Evolutionary conservation across 2,113 vertebrate genomes (phyloP).

Genomic region (Eublepharis macularius): DNA sequence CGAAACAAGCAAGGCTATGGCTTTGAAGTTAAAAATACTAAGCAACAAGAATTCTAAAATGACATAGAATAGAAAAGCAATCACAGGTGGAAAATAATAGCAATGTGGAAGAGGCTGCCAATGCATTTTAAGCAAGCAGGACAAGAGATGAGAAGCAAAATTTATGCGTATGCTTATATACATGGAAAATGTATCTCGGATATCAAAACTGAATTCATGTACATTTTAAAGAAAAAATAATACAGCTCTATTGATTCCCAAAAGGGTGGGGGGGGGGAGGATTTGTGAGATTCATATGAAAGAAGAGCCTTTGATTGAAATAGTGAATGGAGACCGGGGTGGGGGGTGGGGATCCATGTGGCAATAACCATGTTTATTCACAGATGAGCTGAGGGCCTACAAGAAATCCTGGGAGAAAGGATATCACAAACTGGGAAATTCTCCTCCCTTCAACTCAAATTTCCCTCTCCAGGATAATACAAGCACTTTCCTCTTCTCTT

Average conservation of each 20-base stretch:
- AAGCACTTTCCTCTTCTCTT: no score
- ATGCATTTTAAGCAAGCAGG: slow-evolving; percentile 51
- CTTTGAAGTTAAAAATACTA: slow-evolving; percentile 55
- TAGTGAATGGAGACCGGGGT: slow-evolving; percentile 14
- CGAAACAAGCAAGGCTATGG: slow-evolving; percentile 21
- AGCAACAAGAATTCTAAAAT: slow-evolving; percentile 48
- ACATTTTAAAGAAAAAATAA: neutral
- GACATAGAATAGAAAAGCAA: slow-evolving; percentile 30
- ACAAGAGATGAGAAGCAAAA: slow-evolving; percentile 55
- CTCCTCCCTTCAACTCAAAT: no score
- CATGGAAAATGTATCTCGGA: slow-evolving; percentile 32
- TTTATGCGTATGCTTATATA: slow-evolving; percentile 36
- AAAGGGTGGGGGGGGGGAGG: neutral
- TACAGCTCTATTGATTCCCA: neutral
- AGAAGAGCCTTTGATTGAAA: neutral
- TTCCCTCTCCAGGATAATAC: no score
- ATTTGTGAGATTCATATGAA: slow-evolving; percentile 28
- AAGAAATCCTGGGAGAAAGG: no score
- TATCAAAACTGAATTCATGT: slow-evolving; percentile 13
- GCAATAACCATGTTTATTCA: neutral
- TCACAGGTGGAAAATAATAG: slow-evolving; percentile 40
- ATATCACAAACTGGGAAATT: no score
- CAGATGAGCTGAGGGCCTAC: neutral
- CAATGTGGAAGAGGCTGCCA: slow-evolving; percentile 47
- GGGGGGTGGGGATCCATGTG: neutral